Percentiles rank a stretch among this genome's conserved stretches.
Evolutionary conservation across 2,113 vertebrate species (phyloP).

Genomic region (Mola mola): DNA sequence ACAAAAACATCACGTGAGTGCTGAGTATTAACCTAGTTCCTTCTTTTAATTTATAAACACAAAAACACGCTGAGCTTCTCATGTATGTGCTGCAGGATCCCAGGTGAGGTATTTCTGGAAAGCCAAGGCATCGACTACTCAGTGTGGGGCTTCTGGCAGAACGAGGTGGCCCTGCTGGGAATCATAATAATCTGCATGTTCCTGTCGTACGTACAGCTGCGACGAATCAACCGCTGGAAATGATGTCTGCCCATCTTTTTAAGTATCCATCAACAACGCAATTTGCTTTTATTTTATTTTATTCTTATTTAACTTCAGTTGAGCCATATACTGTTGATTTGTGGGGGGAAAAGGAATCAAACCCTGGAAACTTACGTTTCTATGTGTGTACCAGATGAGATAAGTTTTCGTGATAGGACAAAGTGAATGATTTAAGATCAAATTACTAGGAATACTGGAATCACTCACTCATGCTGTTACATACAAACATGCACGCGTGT

Average conservation of each 20-base stretch:
- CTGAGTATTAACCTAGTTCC: background rate
- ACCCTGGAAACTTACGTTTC: too few species aligned
- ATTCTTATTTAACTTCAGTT: too few species aligned
- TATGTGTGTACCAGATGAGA: background rate
- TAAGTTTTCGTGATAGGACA: too few species aligned
- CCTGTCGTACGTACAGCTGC: slow-evolving; percentile 79
- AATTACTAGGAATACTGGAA: too few species aligned
- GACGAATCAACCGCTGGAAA: slow-evolving; percentile 83
- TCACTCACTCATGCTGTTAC: background rate
- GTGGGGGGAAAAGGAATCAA: too few species aligned
- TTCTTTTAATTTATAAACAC: background rate
- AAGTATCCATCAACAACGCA: too few species aligned
- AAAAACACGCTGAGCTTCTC: slow-evolving; percentile 2
- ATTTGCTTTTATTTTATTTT: too few species aligned
- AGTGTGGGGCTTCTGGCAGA: slow-evolving; percentile 85
- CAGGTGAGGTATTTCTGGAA: slow-evolving; percentile 75
- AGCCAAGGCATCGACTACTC: slow-evolving; percentile 80
- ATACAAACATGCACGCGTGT: slow-evolving; percentile 49
- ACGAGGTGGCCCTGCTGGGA: slow-evolving; percentile 80
- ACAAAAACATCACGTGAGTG: slow-evolving; percentile 64
- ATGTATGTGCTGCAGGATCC: slow-evolving; percentile 63
- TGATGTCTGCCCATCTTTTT: slow-evolving; percentile 40
- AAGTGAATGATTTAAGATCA: too few species aligned
- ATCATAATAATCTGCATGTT: slow-evolving; percentile 74
- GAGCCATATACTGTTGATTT: too few species aligned